phyloP scores from a whole-genome alignment of 2,113 vertebrate genomes.

The Cyprinodon tularosa region DNA sequence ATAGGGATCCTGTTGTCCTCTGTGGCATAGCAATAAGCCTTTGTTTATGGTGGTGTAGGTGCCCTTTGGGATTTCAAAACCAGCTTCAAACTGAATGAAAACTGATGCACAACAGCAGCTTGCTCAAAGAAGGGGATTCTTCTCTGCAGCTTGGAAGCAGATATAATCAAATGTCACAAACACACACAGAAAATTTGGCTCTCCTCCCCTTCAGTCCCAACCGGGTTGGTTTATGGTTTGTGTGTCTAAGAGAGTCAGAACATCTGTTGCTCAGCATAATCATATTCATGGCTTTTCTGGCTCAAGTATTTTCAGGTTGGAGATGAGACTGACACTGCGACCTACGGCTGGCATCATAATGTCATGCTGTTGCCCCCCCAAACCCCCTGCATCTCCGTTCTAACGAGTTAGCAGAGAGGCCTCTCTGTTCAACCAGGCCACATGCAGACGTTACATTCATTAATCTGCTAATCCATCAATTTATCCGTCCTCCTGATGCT shows the following conservation, averaged over 20 bases:
- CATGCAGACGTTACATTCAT: constrained; percentile 14
- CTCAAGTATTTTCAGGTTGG: constrained; percentile 49
- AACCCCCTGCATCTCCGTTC: constrained; percentile 24
- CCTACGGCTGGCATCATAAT: constrained; percentile 46
- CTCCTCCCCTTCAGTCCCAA: constrained; percentile 11
- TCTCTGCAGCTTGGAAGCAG: constrained; percentile 7
- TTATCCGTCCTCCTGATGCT: neutral
- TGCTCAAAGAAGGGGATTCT: neutral
- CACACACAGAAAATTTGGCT: constrained; percentile 7
- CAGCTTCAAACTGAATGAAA: neutral
- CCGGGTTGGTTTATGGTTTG: constrained; percentile 18
- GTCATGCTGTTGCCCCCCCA: constrained; percentile 36
- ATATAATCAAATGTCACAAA: constrained; percentile 32
- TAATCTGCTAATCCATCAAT: constrained; percentile 11
- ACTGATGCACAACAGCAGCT: neutral
- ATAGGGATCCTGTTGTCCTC: constrained; percentile 7
- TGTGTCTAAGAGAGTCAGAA: constrained; percentile 17
- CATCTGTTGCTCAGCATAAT: constrained; percentile 66
- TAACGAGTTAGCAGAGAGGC: constrained; percentile 31
- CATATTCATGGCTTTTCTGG: constrained; percentile 73
- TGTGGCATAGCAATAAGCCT: neutral
- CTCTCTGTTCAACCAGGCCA: constrained; percentile 20
- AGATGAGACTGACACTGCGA: constrained; percentile 70
- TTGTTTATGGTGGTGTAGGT: constrained; percentile 5
- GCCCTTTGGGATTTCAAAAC: neutral